Conservation (phyloP, 2,888 invertebrate species). For the Parnassius orleans region DNA sequence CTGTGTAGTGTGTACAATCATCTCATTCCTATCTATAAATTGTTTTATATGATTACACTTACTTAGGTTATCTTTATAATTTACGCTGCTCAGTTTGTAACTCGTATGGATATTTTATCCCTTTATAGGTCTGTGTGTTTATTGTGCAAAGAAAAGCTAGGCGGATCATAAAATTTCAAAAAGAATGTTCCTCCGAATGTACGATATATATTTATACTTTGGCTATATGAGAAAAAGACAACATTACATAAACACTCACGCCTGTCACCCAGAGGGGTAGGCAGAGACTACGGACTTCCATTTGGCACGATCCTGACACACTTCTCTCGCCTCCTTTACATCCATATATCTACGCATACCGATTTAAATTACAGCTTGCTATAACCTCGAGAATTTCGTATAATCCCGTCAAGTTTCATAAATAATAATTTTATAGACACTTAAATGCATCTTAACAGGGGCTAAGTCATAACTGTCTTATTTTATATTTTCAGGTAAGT, state of each 20-base stretch:
- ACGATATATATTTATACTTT: conserved; percentile 7
- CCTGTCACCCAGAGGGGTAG: too few relatives aligned
- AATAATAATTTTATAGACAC: conserved; percentile 38
- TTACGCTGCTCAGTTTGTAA: conserved; percentile 12
- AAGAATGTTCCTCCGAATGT: conserved; percentile 7
- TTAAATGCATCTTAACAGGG: conserved; percentile 40
- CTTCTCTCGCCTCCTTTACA: too few relatives aligned
- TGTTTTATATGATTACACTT: conserved; percentile 22
- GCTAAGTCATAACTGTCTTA: conserved; percentile 38
- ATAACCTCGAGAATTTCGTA: conserved; percentile 11
- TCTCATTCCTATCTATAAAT: conserved; percentile 21
- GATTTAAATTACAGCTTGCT: conserved; percentile 1
- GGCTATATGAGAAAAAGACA: conserved; percentile 2
- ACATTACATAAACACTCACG: too few relatives aligned
- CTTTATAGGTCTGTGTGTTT: conserved; percentile 10
- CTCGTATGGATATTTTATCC: conserved; percentile 11
- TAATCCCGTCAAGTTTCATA: conserved; percentile 15
- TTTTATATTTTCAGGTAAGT: conserved; percentile 46
- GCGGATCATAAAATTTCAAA: conserved; percentile 3
- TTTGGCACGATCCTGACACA: too few relatives aligned
- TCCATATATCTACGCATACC: too few relatives aligned
- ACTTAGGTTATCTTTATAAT: conserved; percentile 19
- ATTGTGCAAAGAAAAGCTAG: conserved; percentile 7
- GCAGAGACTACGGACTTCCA: too few relatives aligned
- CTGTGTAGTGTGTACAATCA: conserved; percentile 18